phyloP scores from a whole-genome alignment of 2,797 vertebrate genomes.

The Phalloptychus januarius region DNA sequence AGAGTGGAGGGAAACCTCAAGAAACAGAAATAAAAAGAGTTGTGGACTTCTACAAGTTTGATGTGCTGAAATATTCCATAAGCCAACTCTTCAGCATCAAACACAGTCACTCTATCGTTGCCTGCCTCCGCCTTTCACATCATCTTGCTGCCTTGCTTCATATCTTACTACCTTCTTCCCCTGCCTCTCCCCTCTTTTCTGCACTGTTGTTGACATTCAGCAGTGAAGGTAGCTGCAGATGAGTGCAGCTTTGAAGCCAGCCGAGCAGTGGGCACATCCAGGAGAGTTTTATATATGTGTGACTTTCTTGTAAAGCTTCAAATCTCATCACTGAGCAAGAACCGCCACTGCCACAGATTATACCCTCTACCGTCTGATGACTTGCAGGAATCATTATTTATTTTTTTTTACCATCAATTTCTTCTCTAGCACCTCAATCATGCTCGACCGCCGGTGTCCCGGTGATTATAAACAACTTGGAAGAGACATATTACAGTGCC shows the following conservation, averaged over 20 bases:
- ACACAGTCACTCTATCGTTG: constrained; percentile 23
- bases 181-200: not conserved
- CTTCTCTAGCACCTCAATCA: constrained; percentile 41
- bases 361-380: constrained; percentile 55
- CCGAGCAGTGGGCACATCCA: constrained; percentile 60
- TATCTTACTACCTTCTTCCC: constrained; percentile 23
- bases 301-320: constrained; percentile 65
- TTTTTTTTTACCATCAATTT: constrained; percentile 47
- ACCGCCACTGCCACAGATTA: constrained; percentile 57
- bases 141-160: constrained; percentile 23
- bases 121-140: constrained; percentile 24
- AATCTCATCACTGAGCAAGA: constrained; percentile 61
- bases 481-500: constrained; percentile 48
- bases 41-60: constrained; percentile 51
- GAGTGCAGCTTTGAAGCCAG: constrained; percentile 71
- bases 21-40: constrained; percentile 7
- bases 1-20: not conserved
- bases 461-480: constrained; percentile 70
- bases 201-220: constrained; percentile 63
- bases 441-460: constrained; percentile 40
- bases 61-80: constrained; percentile 17
- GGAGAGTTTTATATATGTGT: constrained; percentile 58
- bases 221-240: constrained; percentile 72
- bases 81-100: constrained; percentile 54
- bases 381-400: constrained; percentile 63